Evolutionary conservation across 2,888 invertebrate genomes (phyloP).

Genomic region (Neoitamus cyanurus): DNA sequence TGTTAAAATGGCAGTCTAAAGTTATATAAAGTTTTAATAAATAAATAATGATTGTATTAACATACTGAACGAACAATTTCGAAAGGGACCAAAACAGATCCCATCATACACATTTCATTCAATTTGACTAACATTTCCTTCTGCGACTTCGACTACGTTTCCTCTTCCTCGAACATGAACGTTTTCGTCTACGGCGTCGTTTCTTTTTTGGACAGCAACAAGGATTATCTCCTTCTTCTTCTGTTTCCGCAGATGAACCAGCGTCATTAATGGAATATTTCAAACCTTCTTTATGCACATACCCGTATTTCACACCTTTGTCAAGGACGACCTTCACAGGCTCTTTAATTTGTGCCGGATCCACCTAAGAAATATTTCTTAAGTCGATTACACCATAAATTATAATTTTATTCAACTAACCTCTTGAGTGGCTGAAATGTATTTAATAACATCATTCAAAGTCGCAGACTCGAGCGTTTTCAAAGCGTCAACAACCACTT

Average conservation of each 20-base stretch:
- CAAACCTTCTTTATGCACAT: not conserved
- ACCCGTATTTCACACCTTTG: not conserved
- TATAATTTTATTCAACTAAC: not conserved
- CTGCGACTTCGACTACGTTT: too few species aligned
- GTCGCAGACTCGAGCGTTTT: not conserved
- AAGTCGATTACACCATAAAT: too few species aligned
- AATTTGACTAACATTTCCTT: too few species aligned
- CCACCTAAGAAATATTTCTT: not conserved
- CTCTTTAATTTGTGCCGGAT: not conserved
- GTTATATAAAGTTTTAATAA: too few species aligned
- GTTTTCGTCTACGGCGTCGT: not conserved
- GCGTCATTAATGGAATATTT: not conserved
- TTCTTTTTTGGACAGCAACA: not conserved
- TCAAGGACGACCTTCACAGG: not conserved
- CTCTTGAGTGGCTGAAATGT: not conserved
- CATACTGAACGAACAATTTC: too few species aligned
- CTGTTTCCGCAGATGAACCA: not conserved
- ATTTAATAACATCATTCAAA: not conserved
- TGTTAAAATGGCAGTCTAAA: too few species aligned
- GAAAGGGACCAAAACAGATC: too few species aligned
- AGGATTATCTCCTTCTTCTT: not conserved
- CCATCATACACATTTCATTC: too few species aligned
- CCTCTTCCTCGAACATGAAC: too few species aligned
- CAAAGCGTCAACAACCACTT: not conserved
- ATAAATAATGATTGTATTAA: too few species aligned